Percentiles rank a stretch among this genome's conserved stretches.
These are phyloP conservation scores for Embidobia sp. DNA, from an alignment of 2,888 invertebrate species.

Conservation along the genomic window DNA sequence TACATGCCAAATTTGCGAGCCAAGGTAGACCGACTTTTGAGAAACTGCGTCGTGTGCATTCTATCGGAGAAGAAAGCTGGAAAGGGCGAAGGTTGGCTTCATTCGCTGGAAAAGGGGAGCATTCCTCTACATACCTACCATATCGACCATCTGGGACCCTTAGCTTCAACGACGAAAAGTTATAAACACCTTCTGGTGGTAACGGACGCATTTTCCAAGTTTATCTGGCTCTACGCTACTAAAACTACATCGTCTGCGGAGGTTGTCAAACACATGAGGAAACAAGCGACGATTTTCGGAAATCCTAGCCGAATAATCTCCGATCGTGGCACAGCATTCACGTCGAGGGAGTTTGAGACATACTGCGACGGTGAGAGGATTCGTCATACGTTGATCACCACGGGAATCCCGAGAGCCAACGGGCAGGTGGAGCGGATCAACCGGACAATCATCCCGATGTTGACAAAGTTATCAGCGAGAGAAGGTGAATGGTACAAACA, in stretches of 20 bases:
- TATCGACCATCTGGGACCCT: not conserved
- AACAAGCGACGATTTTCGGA: not conserved
- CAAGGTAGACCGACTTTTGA: not conserved
- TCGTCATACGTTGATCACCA: not conserved
- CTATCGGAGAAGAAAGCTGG: not conserved
- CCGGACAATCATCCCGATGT: not conserved
- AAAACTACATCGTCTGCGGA: not conserved
- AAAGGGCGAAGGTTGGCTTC: not conserved
- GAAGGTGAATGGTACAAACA: conserved; percentile 3
- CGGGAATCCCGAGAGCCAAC: not conserved
- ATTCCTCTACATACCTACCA: not conserved
- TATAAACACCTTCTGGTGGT: not conserved
- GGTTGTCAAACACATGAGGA: not conserved
- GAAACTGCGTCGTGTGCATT: not conserved
- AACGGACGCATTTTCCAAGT: not conserved
- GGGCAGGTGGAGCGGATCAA: conserved; percentile 6
- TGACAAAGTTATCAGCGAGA: not conserved
- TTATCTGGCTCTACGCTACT: not conserved
- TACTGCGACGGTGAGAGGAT: not conserved
- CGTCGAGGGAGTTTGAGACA: conserved; percentile 1
- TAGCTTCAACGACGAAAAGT: not conserved
- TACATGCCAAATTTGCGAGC: conserved; percentile 19
- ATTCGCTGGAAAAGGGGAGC: not conserved
- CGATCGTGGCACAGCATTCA: conserved; percentile 8
- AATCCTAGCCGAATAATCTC: conserved; percentile 1